Evolutionary conservation across 92 coral and sea anemone species (phyloP).

Genomic region (Anthopleura xanthogrammica): DNA sequence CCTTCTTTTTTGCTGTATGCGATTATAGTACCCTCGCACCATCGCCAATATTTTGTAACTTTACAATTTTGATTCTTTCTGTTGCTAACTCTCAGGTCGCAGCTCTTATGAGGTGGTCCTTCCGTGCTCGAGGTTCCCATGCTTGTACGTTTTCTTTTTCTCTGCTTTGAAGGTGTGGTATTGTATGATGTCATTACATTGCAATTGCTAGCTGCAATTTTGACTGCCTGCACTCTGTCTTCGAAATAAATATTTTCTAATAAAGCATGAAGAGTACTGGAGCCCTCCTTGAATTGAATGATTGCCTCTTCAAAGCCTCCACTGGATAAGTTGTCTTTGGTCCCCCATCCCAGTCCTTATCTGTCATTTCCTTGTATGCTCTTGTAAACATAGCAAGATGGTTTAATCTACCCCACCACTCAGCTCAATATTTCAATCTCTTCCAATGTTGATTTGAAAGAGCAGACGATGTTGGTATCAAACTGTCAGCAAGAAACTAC

Average conservation of each 20-base stretch:
- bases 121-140: constrained; percentile 36
- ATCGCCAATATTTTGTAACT: constrained; percentile 44
- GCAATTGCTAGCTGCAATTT: constrained; percentile 26
- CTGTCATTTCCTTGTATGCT: constrained; percentile 41
- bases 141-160: constrained; percentile 47
- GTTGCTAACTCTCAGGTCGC: constrained; percentile 20
- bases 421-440: constrained; percentile 49
- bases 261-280: constrained; percentile 32
- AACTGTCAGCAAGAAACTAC: not conserved
- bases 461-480: not conserved
- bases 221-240: constrained; percentile 64
- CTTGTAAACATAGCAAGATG: constrained; percentile 44
- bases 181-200: constrained; percentile 29
- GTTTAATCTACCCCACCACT: constrained; percentile 45
- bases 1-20: constrained; percentile 42
- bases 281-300: constrained; percentile 39
- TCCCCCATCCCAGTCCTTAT: constrained; percentile 44
- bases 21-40: constrained; percentile 47
- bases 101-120: constrained; percentile 47
- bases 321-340: constrained; percentile 59
- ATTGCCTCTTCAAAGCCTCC: constrained; percentile 54
- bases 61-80: constrained; percentile 18
- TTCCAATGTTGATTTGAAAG: constrained; percentile 31
- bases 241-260: constrained; percentile 61
- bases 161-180: not conserved